Evolutionary conservation across 2,888 invertebrate genomes (phyloP).

Genomic region (Masnerella sp.): DNA sequence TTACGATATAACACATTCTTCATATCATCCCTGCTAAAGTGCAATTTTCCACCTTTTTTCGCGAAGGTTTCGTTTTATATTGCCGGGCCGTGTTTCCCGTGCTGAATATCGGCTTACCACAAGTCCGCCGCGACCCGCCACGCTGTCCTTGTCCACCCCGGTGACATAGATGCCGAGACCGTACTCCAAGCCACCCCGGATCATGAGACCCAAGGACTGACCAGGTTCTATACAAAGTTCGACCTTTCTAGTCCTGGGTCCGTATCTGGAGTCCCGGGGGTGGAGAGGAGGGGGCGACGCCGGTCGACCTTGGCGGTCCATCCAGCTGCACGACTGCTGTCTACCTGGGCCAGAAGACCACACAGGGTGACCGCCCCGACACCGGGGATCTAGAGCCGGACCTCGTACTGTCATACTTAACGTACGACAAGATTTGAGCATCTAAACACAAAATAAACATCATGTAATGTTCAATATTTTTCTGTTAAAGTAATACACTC

Average conservation of each 20-base stretch:
- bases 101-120: constrained; percentile 81
- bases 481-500: neutral
- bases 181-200: constrained; percentile 95
- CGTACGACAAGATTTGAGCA: constrained; percentile 92
- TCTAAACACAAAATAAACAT: constrained; percentile 80
- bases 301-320: constrained; percentile 93
- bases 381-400: constrained; percentile 84
- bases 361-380: constrained; percentile 77
- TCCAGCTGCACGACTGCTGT: constrained; percentile 93
- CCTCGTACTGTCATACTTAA: constrained; percentile 93
- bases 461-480: neutral
- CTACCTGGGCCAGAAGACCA: constrained; percentile 76
- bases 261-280: constrained; percentile 75
- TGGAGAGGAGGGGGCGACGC: constrained; percentile 89
- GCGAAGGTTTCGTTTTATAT: too few relatives aligned
- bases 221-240: constrained; percentile 93
- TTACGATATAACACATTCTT: too few relatives aligned
- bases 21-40: too few relatives aligned
- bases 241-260: constrained; percentile 81
- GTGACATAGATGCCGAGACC: constrained; percentile 97
- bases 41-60: too few relatives aligned
- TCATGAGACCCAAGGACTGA: constrained; percentile 95
- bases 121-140: constrained; percentile 93
- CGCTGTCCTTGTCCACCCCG: constrained; percentile 95
- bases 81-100: too few relatives aligned